Evolutionary conservation across 2,797 vertebrate species (phyloP).

Genomic region (Carcharodon carcharias): DNA sequence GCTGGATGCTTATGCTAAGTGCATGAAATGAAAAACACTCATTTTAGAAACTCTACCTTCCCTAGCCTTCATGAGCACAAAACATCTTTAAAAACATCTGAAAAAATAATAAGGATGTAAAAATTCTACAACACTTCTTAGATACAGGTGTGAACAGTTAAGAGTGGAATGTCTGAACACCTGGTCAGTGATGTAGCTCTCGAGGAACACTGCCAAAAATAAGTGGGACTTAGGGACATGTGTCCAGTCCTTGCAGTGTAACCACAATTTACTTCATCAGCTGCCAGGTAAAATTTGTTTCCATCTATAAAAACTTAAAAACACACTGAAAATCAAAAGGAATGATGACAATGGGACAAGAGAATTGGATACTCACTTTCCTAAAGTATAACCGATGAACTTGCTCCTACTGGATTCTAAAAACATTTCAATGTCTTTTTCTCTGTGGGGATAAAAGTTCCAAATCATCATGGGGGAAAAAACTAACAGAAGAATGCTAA

Average conservation of each 20-base stretch:
- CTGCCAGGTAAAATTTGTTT: neutral
- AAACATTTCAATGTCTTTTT: constrained; percentile 97
- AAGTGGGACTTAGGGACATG: neutral
- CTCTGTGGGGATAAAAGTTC: constrained; percentile 58
- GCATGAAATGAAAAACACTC: neutral
- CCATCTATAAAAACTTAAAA: neutral
- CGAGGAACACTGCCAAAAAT: neutral
- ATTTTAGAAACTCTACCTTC: neutral
- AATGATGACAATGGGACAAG: neutral
- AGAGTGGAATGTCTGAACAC: neutral
- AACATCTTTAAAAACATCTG: neutral
- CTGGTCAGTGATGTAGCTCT: neutral
- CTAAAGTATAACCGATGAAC: constrained; percentile 94
- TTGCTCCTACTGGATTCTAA: constrained; percentile 96
- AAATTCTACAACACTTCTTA: neutral
- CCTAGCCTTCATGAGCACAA: neutral
- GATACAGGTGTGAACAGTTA: neutral
- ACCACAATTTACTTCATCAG: neutral
- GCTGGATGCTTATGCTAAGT: neutral
- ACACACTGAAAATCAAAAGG: neutral
- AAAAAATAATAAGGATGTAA: neutral
- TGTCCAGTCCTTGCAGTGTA: neutral
- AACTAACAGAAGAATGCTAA: neutral
- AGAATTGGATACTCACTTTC: constrained; percentile 65
- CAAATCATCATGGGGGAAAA: neutral